phyloP scores from a whole-genome alignment of 2,888 invertebrate genomes.

The Agelastica alni region DNA sequence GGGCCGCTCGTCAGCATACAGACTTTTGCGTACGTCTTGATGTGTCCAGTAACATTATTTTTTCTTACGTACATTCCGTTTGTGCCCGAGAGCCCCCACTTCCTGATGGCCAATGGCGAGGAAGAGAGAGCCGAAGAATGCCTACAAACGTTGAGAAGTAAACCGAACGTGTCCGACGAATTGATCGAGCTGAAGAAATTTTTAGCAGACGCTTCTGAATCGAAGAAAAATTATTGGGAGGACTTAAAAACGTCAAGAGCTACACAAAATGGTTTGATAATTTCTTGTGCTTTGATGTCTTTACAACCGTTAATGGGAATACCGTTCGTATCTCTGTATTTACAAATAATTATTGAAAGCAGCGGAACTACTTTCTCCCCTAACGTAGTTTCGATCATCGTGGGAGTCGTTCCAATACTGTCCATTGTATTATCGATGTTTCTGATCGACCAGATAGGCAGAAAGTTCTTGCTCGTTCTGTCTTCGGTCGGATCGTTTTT shows the following conservation, averaged over 20 bases:
- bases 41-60: constrained; percentile 56
- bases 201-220: neutral
- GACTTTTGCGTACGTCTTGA: constrained; percentile 62
- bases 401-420: constrained; percentile 73
- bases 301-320: constrained; percentile 62
- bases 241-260: neutral
- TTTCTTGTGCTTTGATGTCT: constrained; percentile 46
- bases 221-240: neutral
- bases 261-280: constrained; percentile 39
- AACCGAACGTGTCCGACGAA: neutral
- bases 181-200: neutral
- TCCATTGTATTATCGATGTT: constrained; percentile 73
- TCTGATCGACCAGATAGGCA: constrained; percentile 75
- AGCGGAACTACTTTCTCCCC: constrained; percentile 56
- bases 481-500: constrained; percentile 68
- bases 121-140: constrained; percentile 66
- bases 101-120: constrained; percentile 64
- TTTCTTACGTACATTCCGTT: constrained; percentile 67
- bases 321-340: constrained; percentile 77
- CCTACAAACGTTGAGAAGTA: constrained; percentile 69
- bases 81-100: constrained; percentile 84
- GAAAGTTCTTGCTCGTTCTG: constrained; percentile 69
- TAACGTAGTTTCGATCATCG: constrained; percentile 72
- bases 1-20: constrained; percentile 74
- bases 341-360: constrained; percentile 67